phyloP scores from a whole-genome alignment of 2,113 vertebrate genomes.

The Noturus placidus region DNA sequence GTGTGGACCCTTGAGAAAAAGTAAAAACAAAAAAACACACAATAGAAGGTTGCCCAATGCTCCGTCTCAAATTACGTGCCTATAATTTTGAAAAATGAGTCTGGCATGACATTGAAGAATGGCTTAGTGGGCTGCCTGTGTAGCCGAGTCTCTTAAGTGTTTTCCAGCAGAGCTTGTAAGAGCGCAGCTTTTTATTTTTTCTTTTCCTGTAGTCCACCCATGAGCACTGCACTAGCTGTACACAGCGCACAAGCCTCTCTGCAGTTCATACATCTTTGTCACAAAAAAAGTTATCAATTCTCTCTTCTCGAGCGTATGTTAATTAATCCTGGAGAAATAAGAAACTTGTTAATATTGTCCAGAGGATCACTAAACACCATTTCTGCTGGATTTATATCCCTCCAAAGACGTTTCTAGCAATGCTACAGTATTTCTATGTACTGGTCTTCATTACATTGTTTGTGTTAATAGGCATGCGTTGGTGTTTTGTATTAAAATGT shows the following conservation, averaged over 20 bases:
- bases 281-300: constrained; percentile 11
- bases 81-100: constrained; percentile 34
- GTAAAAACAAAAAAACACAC: neutral
- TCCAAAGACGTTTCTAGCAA: neutral
- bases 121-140: neutral
- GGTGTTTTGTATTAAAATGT: constrained; percentile 34
- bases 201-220: neutral
- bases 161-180: constrained; percentile 8
- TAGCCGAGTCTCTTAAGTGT: constrained; percentile 33
- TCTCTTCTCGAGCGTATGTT: neutral
- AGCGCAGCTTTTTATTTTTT: neutral
- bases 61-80: constrained; percentile 28
- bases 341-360: constrained; percentile 7
- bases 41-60: constrained; percentile 31
- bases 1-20: neutral
- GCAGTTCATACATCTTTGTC: neutral
- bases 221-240: neutral
- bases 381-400: neutral
- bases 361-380: neutral
- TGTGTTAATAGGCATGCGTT: constrained; percentile 21
- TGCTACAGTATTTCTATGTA: constrained; percentile 39
- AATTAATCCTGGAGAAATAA: constrained; percentile 36
- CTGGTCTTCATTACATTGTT: constrained; percentile 19
- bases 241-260: neutral
- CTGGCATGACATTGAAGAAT: constrained; percentile 35